Conservation (phyloP, 1,140 invertebrate species). For the Trissolcus basalis region DNA sequence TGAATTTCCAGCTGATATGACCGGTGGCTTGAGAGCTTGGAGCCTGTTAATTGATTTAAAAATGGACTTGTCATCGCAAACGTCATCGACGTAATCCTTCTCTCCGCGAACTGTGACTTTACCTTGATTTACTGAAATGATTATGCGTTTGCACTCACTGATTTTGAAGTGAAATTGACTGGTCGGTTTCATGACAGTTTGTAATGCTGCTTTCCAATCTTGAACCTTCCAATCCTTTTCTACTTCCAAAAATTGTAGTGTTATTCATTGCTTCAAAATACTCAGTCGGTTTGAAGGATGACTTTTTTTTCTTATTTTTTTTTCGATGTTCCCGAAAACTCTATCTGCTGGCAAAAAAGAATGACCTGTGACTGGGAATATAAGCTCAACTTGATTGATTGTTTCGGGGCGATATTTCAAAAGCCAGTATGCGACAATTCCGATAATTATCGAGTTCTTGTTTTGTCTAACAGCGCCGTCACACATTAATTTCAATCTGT, state of each 20-base stretch:
- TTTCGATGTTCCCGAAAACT: slow-evolving; percentile 1
- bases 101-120: not conserved
- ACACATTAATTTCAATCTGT: not conserved
- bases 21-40: not conserved
- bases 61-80: not conserved
- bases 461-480: not conserved
- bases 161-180: not conserved
- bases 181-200: slow-evolving; percentile 1
- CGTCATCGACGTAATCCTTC: not conserved
- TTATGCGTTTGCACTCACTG: not conserved
- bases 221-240: slow-evolving; percentile 1
- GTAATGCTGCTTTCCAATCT: not conserved
- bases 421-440: not conserved
- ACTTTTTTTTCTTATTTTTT: not conserved
- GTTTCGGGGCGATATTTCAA: not conserved
- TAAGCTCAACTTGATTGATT: not conserved
- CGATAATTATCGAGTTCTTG: not conserved
- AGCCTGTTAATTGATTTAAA: not conserved
- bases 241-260: not conserved
- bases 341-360: not conserved
- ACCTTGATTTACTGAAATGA: not conserved
- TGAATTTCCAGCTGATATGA: not conserved
- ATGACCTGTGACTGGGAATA: not conserved
- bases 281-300: not conserved
- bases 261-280: not conserved